Conservation (phyloP, 1,140 invertebrate genomes). For the Drosophila cardini region DNA sequence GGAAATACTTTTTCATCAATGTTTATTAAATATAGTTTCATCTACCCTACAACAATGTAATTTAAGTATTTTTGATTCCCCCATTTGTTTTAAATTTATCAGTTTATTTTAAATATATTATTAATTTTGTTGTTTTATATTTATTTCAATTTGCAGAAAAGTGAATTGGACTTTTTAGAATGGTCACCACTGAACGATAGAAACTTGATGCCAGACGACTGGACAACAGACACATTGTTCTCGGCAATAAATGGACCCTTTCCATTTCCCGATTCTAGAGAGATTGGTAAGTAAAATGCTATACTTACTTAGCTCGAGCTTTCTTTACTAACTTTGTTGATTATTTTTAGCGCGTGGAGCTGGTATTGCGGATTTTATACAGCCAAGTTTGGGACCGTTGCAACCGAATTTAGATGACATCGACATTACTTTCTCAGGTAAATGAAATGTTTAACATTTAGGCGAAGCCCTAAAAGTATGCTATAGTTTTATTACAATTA, state of each 20-base stretch:
- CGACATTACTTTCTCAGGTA: constrained; percentile 93
- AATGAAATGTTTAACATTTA: not conserved
- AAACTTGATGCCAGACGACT: constrained; percentile 90
- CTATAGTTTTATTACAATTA: not conserved
- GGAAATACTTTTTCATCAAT: too few species aligned
- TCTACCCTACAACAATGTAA: too few species aligned
- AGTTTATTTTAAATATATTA: not conserved
- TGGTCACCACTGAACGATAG: constrained; percentile 90
- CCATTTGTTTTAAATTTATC: too few species aligned
- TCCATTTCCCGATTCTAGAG: constrained; percentile 97
- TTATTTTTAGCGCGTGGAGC: constrained; percentile 87
- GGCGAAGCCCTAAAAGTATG: too few species aligned
- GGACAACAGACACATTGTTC: constrained; percentile 93
- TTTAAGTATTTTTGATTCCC: too few species aligned
- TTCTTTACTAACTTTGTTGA: not conserved
- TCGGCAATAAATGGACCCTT: constrained; percentile 96
- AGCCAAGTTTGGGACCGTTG: constrained; percentile 97
- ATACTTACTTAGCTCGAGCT: not conserved
- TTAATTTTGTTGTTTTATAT: not conserved
- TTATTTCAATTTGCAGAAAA: constrained; percentile 86
- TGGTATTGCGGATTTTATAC: constrained; percentile 97
- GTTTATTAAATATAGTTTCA: too few species aligned
- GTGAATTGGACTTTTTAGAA: constrained; percentile 92
- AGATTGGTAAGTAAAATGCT: constrained; percentile 91
- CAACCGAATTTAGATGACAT: constrained; percentile 99